Conservation (phyloP, 2,113 vertebrate species). For the pig (Sus scrofa) region DNA sequence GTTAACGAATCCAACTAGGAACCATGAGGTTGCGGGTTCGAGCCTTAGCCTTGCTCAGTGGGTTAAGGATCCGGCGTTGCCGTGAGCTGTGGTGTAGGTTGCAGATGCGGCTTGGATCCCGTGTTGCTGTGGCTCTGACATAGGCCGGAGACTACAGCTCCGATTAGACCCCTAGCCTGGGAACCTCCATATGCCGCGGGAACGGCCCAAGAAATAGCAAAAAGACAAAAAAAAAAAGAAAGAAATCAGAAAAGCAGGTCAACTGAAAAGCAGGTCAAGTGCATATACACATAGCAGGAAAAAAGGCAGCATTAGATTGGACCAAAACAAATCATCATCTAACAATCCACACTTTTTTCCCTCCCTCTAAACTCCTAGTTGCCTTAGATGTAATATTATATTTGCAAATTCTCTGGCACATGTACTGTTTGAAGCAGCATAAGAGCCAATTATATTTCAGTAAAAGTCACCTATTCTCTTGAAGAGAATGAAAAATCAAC, state of each 20-base stretch:
- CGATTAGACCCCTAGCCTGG: no score
- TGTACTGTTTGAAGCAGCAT: constrained; percentile 82
- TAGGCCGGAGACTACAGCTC: no score
- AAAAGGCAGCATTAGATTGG: neutral
- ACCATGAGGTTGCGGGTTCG: no score
- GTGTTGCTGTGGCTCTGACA: no score
- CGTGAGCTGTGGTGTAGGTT: no score
- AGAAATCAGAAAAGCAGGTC: neutral
- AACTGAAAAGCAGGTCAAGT: neutral
- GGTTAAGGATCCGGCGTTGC: no score
- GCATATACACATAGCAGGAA: neutral
- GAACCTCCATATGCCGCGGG: no score
- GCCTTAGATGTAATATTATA: constrained; percentile 50
- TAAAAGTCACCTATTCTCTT: constrained; percentile 83
- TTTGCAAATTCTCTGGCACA: constrained; percentile 68
- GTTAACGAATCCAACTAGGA: no score
- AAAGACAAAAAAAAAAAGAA: no score
- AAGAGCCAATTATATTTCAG: constrained; percentile 84
- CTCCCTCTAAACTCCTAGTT: constrained; percentile 79
- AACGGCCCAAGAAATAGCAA: no score
- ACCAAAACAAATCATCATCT: neutral
- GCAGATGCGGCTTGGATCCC: no score
- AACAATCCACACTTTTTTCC: neutral
- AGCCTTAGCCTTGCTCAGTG: no score
- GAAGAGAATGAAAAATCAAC: constrained; percentile 85